Evolutionary conservation across 1,140 invertebrate species (phyloP), one percentile per base, ranked within the genome.

Genomic region (Nasonia vitripennis): DNA sequence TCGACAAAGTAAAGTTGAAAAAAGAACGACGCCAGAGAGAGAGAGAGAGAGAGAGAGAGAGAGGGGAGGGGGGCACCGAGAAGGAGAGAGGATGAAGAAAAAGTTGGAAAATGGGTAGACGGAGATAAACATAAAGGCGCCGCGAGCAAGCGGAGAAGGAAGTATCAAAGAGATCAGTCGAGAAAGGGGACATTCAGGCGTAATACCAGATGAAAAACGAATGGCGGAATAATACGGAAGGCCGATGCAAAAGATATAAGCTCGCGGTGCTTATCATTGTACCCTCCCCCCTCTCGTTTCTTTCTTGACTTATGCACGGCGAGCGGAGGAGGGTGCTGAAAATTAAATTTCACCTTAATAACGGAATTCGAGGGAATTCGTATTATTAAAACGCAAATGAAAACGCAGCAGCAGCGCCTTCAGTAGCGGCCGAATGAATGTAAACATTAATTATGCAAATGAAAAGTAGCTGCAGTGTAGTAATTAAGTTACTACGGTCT

Each of bases 1-100:
- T 81, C 41, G 74, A 70, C 45, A 81, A 77, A 77, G 71, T 85
- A 81, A 67, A 74, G 45, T 74, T 74, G 34, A 82, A 73, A 74
- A 74, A 74, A 41, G 51, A 2, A 82, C 68, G 48, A 17, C 48
- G 48, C 2, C 10, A 51, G 48, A 14, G 48, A 51, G 48, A 14
- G 12, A 11, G 48, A 51, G 48, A 51, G 48, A 51, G 12, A 14
- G 48, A 51, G 48, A 62, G 17, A 62, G 55, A 62, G 17, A 20
- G 55, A 6, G 55, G n/a, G 1, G 27, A 27, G 27, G 1, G 27
- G 27, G 80, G 41, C 12, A 62, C 17, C 37, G 27, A 82, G 4
- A 27, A 71, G 27, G 2, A 34, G n/a, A 31, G 68, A 70, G 17
- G 51, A 74, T 1, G 48, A 55, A 74, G 70, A 55, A 71, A 74